A percentile compares a stretch with the other conserved stretches of the same genome.
phyloP scores from a whole-genome alignment of 2,113 vertebrate genomes.

The Eublepharis macularius region DNA sequence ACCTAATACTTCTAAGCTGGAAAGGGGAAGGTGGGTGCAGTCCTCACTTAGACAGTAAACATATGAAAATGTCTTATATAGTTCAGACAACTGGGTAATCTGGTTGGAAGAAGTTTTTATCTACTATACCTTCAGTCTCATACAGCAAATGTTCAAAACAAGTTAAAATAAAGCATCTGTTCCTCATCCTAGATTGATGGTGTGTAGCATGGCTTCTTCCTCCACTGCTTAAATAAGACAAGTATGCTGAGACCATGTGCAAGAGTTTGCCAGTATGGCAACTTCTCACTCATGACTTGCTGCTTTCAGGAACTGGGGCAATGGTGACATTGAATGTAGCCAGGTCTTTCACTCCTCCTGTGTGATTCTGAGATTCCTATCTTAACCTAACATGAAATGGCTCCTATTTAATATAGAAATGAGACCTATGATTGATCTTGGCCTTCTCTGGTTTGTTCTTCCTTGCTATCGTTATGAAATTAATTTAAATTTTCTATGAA shows the following conservation, averaged over 20 bases:
- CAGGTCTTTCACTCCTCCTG: neutral
- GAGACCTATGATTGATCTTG: neutral
- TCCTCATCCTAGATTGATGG: neutral
- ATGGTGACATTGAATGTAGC: neutral
- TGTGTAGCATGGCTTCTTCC: neutral
- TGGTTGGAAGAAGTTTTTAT: neutral
- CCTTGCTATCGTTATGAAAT: slow-evolving; percentile 2
- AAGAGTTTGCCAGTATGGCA: neutral
- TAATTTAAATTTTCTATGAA: neutral
- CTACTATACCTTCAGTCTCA: too few species aligned
- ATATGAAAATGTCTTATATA: too few species aligned
- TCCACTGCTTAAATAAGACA: neutral
- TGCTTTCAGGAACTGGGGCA: neutral
- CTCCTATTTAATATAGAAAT: neutral
- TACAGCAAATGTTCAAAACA: neutral
- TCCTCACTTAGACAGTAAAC: neutral
- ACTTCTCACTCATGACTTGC: neutral
- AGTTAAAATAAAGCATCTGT: neutral
- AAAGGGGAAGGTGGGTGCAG: neutral
- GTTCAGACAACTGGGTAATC: neutral
- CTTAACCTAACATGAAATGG: neutral
- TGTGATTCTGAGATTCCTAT: neutral
- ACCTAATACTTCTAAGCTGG: neutral
- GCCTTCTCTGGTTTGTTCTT: neutral
- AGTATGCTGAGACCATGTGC: neutral